Percentiles rank a stretch among this genome's conserved stretches.
These are phyloP conservation scores for Drosophila pandora DNA, from an alignment of 1,140 invertebrate genomes.

Conservation along the genomic window DNA sequence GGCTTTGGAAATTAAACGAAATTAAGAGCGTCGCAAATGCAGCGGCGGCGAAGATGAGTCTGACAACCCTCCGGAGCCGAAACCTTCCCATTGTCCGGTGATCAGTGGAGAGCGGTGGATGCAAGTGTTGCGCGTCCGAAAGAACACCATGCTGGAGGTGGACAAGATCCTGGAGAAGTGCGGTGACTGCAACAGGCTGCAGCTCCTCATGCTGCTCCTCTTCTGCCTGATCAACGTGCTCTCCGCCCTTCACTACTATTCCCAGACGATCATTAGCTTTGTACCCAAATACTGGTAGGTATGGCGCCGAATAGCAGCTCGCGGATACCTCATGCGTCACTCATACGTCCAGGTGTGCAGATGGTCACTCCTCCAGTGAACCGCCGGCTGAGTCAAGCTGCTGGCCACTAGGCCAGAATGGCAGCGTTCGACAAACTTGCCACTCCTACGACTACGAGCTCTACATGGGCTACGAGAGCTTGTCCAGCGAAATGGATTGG, in stretches of 20 bases:
- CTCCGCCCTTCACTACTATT: conserved; percentile 85
- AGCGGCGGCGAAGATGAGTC: conserved; percentile 13
- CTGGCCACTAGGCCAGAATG: conserved; percentile 21
- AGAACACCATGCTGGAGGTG: conserved; percentile 59
- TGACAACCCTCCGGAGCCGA: not conserved
- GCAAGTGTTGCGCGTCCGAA: conserved; percentile 13
- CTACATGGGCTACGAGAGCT: conserved; percentile 73
- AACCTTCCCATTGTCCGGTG: not conserved
- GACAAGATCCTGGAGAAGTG: conserved; percentile 85
- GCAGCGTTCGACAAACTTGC: conserved; percentile 18
- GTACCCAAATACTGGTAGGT: conserved; percentile 84
- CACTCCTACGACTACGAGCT: conserved; percentile 59
- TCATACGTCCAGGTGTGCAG: conserved; percentile 58
- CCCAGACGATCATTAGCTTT: conserved; percentile 85
- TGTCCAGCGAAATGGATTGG: conserved; percentile 84
- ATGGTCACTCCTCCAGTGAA: conserved; percentile 15
- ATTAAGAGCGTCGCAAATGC: conserved; percentile 29
- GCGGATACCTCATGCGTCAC: conserved; percentile 31
- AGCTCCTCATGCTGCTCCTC: conserved; percentile 85
- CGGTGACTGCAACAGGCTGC: conserved; percentile 86
- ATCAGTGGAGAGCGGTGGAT: conserved; percentile 7
- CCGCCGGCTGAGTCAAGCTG: conserved; percentile 50
- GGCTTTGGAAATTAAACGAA: conserved; percentile 50
- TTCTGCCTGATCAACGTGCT: conserved; percentile 85
- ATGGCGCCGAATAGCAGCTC: not conserved